Base-by-base conservation (phyloP, 2,113 vertebrate species). In the Mandrillus leucophaeus region DNA sequence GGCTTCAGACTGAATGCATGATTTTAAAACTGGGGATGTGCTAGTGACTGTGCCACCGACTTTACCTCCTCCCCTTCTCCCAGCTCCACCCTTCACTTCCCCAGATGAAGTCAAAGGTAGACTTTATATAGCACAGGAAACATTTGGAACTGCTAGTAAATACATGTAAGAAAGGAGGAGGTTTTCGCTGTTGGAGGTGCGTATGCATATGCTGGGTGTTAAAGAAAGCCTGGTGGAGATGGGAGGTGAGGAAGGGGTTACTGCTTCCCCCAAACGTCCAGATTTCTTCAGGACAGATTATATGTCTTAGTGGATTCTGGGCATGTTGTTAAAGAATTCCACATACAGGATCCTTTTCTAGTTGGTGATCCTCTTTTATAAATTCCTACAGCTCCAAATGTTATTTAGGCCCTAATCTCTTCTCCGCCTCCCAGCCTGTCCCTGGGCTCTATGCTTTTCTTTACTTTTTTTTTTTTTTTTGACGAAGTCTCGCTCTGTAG, bases 71-170 rank as follows among this genome's bases (percentile, higher is more conserved):
- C 79, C 90, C 68, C 61, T 93, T 59, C 48, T 95, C 94, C 92
- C 8, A 13, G 79, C 88, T 76, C 93, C 90, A 94, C 95, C 97
- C 97, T 76, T 89, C 75, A 43, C 95, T 96, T 97, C 95, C 97
- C 95, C 92, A 90, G 94, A 86, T 22, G 97, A 96, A 94, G 93
- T 94, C 57, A 89, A 95, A 97, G 97, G 93, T 94, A 86, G 93
- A 93, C 66, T 98, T 98, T 98, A 88, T 98, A 86, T 93, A 98
- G 95, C 93, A 95, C 97, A 98, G 98, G 98, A 98, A 98, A 97
- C 97, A 96, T 98, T 95, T 85, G 92, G 92, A 93, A 93, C 50
- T 48, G 96, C 97, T 98, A 94, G 96, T 94, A 93, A 98, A 97
- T 76, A 98, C 72, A 72, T 30, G 68, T 94, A 81, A 96, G 97